Percentiles rank a stretch among this genome's conserved stretches.
phyloP scores from a whole-genome alignment of 2,797 vertebrate genomes.

The Manis crassicaudata region DNA sequence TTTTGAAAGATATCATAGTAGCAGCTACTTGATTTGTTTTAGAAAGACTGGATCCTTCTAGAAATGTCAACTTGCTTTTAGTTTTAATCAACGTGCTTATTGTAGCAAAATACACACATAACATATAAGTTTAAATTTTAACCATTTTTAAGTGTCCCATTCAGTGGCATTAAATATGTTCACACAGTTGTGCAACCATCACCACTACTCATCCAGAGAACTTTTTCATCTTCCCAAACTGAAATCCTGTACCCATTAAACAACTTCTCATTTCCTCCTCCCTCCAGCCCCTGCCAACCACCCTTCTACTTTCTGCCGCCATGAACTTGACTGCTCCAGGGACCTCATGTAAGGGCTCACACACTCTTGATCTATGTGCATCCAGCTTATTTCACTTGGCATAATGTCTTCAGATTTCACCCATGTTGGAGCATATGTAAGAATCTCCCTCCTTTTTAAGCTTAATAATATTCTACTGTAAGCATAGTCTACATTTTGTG shows the following conservation, averaged over 20 bases:
- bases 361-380: not conserved
- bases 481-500: not conserved
- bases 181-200: not conserved
- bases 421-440: not conserved
- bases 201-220: not conserved
- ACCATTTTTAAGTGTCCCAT: not conserved
- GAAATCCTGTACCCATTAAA: not conserved
- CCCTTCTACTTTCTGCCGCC: not conserved
- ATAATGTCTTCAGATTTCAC: not conserved
- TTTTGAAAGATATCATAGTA: not conserved
- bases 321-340: not conserved
- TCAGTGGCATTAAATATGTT: not conserved
- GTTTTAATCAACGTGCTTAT: not conserved
- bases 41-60: not conserved
- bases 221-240: not conserved
- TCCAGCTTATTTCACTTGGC: not conserved
- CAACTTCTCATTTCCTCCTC: not conserved
- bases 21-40: not conserved
- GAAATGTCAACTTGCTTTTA: conserved; percentile 9
- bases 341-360: not conserved
- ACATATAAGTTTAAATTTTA: not conserved
- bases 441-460: not conserved
- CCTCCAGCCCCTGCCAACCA: not conserved
- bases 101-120: not conserved
- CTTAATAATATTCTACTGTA: not conserved